These are phyloP conservation scores for Trichogramma dendrolimi DNA, from an alignment of 2,888 invertebrate genomes.

Conservation along the genomic window DNA sequence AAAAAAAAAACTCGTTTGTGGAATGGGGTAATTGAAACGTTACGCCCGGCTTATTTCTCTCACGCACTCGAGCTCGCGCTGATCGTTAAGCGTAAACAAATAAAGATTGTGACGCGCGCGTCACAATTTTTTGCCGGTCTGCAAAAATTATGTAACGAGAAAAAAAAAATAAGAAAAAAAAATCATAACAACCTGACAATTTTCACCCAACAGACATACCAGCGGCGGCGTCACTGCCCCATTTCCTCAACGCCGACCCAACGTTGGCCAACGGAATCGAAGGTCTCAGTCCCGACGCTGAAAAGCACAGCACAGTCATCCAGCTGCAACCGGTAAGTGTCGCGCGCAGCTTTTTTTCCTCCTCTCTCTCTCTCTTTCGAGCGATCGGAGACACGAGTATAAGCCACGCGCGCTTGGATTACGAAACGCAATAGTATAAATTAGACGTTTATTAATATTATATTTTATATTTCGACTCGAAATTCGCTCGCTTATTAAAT, in stretches of 20 bases:
- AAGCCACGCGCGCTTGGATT: neutral
- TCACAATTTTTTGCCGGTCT: too few species aligned
- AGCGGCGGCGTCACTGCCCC: slow-evolving; percentile 50
- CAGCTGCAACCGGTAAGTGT: slow-evolving; percentile 48
- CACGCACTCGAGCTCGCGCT: neutral
- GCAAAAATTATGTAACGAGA: too few species aligned
- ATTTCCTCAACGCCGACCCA: slow-evolving; percentile 50
- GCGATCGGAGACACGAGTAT: neutral
- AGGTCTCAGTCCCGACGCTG: slow-evolving; percentile 46
- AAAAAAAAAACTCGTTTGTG: too few species aligned
- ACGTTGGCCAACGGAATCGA: slow-evolving; percentile 44
- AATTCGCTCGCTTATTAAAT: too few species aligned
- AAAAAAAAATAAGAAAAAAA: too few species aligned
- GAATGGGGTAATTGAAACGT: too few species aligned
- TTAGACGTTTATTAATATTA: neutral
- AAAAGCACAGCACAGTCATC: slow-evolving; percentile 43
- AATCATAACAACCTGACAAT: too few species aligned
- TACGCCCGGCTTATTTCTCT: neutral
- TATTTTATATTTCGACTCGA: too few species aligned
- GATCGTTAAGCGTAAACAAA: too few species aligned
- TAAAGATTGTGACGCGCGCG: too few species aligned
- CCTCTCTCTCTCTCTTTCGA: neutral
- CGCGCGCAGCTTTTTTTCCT: neutral
- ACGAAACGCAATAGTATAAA: neutral
- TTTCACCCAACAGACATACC: slow-evolving; percentile 46